Evolutionary conservation across 1,140 invertebrate species (phyloP).

Genomic region (Andricus grossulariae): DNA sequence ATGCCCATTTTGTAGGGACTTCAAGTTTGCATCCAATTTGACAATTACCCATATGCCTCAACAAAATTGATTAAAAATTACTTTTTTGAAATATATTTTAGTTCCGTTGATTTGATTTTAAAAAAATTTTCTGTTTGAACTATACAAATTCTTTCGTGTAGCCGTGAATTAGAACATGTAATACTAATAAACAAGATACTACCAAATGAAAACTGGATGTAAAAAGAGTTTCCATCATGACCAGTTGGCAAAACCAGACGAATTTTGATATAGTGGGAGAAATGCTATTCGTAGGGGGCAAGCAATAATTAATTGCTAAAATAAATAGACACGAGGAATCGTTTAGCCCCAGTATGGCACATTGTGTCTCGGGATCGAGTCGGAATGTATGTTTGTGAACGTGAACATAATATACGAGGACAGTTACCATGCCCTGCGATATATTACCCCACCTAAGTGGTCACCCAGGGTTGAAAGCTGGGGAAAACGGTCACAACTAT

Average conservation of each 20-base stretch:
- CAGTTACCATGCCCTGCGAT: conserved; percentile 65
- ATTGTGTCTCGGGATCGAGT: conserved; percentile 60
- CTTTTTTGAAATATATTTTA: too few species aligned
- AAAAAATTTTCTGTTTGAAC: too few species aligned
- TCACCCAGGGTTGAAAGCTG: conserved; percentile 44
- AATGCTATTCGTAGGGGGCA: conserved; percentile 38
- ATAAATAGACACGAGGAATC: conserved; percentile 71
- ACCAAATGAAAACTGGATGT: neutral
- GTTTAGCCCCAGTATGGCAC: conserved; percentile 64
- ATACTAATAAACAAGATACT: neutral
- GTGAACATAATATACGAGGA: conserved; percentile 69
- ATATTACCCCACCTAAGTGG: conserved; percentile 67
- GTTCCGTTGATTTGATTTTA: too few species aligned
- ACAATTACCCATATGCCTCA: too few species aligned
- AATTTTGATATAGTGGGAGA: conserved; percentile 42
- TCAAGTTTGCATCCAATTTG: too few species aligned
- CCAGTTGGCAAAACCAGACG: neutral
- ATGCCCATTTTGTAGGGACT: too few species aligned
- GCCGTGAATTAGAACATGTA: too few species aligned
- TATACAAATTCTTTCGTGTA: too few species aligned
- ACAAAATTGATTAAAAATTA: too few species aligned
- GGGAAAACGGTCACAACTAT: conserved; percentile 1
- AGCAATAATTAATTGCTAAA: conserved; percentile 68
- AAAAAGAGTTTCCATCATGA: neutral
- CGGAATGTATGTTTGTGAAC: conserved; percentile 65